A percentile compares a stretch with the other conserved stretches of the same genome.
Conservation (phyloP, 2,113 vertebrate species). For the Carassius carassius region DNA sequence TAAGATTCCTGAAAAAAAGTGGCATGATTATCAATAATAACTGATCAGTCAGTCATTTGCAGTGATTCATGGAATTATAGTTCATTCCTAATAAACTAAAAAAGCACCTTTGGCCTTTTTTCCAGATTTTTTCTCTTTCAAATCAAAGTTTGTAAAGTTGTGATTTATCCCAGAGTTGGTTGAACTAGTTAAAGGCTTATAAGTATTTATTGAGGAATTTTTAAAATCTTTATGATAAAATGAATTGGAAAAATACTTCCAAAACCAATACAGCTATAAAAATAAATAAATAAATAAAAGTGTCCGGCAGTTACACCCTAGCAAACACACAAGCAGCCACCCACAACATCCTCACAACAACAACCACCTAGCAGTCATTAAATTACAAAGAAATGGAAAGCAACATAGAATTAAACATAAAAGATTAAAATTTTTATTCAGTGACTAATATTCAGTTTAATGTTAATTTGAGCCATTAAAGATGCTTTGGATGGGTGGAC, state of each 20-base stretch:
- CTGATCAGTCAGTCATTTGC: not conserved
- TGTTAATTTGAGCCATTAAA: not conserved
- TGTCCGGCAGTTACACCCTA: too few relatives aligned
- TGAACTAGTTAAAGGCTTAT: not conserved
- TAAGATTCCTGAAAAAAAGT: too few relatives aligned
- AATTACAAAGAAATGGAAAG: too few relatives aligned
- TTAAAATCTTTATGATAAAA: not conserved
- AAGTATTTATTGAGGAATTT: not conserved
- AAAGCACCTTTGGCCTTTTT: too few relatives aligned
- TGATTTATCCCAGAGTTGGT: not conserved
- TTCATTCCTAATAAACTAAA: not conserved
- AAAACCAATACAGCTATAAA: too few relatives aligned
- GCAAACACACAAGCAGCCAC: not conserved
- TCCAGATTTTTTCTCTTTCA: not conserved
- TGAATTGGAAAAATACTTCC: not conserved
- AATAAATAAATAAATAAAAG: too few relatives aligned
- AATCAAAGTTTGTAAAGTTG: not conserved
- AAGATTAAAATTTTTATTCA: not conserved
- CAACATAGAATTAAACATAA: too few relatives aligned
- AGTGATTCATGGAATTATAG: not conserved
- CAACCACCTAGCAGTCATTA: not conserved
- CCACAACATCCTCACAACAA: not conserved
- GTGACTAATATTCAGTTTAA: not conserved
- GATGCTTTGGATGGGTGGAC: not conserved
- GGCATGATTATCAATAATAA: too few relatives aligned